A percentile compares a stretch with the other conserved stretches of the same genome.
These are phyloP conservation scores for Brenthis ino DNA, from an alignment of 2,888 invertebrate species.

Conservation along the genomic window DNA sequence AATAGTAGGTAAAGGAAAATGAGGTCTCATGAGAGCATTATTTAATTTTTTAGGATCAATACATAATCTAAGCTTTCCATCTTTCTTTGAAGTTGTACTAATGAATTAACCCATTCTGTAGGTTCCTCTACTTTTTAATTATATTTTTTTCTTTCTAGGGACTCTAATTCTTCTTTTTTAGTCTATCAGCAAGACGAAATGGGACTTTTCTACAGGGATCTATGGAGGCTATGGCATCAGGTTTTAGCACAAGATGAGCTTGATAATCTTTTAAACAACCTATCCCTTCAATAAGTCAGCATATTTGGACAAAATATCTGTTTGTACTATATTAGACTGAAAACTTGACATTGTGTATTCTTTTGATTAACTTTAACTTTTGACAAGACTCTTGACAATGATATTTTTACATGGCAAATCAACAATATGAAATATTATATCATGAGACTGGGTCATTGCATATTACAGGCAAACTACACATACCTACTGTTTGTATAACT, in stretches of 20 bases:
- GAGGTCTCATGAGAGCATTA: conserved; percentile 33
- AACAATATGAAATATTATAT: neutral
- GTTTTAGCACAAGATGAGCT: neutral
- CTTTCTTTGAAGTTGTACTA: conserved; percentile 35
- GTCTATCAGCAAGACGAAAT: neutral
- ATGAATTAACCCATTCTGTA: conserved; percentile 38
- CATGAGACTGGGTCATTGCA: neutral
- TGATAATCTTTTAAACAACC: neutral
- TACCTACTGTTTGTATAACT: no score
- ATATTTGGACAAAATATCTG: neutral
- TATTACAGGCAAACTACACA: no score
- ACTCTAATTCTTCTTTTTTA: neutral
- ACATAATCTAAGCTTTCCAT: conserved; percentile 37
- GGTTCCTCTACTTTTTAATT: conserved; percentile 35
- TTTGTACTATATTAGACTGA: no score
- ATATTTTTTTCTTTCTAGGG: conserved; percentile 27
- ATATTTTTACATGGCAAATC: neutral
- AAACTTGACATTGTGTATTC: neutral
- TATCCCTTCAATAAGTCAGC: neutral
- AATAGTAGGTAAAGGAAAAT: conserved; percentile 36
- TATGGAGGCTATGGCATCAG: neutral
- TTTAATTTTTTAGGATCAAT: conserved; percentile 40
- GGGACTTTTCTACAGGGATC: neutral
- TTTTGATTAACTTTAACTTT: neutral
- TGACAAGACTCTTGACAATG: neutral